Evolutionary conservation across 2,113 vertebrate genomes (phyloP), one percentile per base, ranked within the genome.

Genomic region (Pelvicachromis taeniatus): DNA sequence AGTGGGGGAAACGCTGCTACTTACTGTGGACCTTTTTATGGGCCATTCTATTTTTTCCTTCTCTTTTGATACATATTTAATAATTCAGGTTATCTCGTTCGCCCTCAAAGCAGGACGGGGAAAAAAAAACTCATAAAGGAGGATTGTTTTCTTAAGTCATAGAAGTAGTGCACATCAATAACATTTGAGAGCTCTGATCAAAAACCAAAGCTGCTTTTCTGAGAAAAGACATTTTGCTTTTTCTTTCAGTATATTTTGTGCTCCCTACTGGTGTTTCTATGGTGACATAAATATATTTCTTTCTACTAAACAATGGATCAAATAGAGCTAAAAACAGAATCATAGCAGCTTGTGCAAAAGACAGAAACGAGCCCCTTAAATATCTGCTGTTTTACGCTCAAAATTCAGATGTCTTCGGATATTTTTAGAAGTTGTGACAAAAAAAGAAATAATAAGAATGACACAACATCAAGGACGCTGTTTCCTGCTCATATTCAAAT

Each of bases 41-140:
- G 83, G 56, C 70, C 53, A 58, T 88, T 85, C 73, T 78, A 12
- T 80, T 73, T 90, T 79, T 70, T 75, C 70, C 77, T 53, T 50
- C 35, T 68, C 40, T 84, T 92, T 90, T 93, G 87, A 95, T 93
- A 83, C 90, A 89, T 89, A 70, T 87, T 95, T 87, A 91, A 94
- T 94, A 84, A 91, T 85, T 87, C 35, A 87, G 77, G 86, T 56
- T 77, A 85, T 88, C 58, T 77, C n/a, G 45, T 80, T 80, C 19
- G 53, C 65, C 61, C 45, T 52, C 58, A 75, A 88, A 75, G 54
- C 56, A 77, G 52, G 68, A 63, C 19, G 33, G 59, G 17, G n/a
- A n/a, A 23, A 3, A 1, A 2, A 42, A 2, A 4, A 16, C 38
- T 53, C 35, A 84, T 61, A 84, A 84, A 88, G 35, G 53, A 85